phyloP scores from a whole-genome alignment of 2,113 vertebrate genomes.

The Petroica traversi region DNA sequence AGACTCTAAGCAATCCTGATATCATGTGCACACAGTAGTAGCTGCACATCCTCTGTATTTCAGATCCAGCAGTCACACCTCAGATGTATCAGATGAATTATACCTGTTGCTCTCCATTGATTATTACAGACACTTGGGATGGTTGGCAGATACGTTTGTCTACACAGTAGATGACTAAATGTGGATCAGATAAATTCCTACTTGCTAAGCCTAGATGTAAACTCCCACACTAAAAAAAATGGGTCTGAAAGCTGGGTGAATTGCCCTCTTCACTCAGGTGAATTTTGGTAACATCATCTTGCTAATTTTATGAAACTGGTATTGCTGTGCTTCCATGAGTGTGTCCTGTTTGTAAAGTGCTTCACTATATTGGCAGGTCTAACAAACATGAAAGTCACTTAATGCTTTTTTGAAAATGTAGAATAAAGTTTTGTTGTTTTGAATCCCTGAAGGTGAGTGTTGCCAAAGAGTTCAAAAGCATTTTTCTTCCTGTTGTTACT shows the following conservation, averaged over 20 bases:
- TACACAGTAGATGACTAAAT: background rate
- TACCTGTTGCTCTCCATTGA: background rate
- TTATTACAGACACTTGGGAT: background rate
- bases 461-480: conserved; percentile 46
- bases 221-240: accelerated
- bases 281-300: background rate
- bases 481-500: conserved; percentile 47
- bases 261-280: background rate
- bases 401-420: background rate
- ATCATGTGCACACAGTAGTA: accelerated
- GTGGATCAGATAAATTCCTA: background rate
- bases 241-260: background rate
- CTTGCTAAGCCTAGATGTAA: background rate
- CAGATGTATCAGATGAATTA: background rate
- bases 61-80: background rate
- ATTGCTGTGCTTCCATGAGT: background rate
- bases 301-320: background rate
- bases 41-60: background rate
- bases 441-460: background rate
- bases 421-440: background rate
- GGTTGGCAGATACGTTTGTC: background rate
- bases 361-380: background rate
- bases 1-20: background rate
- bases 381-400: background rate
- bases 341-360: background rate